Evolutionary conservation across 2,113 vertebrate species (phyloP), one percentile per base, ranked within the genome.

Genomic region (Nannobrachium achirus): DNA sequence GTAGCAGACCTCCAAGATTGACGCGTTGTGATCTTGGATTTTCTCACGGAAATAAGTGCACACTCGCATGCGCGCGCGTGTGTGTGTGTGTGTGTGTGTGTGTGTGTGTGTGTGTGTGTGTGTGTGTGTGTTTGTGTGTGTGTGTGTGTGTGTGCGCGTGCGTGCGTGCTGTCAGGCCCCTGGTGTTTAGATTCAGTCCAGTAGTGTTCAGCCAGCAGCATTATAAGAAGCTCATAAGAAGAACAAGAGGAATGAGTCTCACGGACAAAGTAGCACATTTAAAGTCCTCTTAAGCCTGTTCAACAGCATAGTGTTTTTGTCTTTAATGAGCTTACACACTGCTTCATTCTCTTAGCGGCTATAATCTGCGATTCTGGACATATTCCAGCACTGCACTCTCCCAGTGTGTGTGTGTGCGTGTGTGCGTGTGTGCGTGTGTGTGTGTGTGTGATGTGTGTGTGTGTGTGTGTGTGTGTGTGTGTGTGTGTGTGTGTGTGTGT

Each of bases 281-380:
- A 89, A 90, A 91, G 85, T 83, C 81, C 79, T 78, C 78, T 85
- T 80, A 89, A 86, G 85, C 83, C 83, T 85, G 80, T 80, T 89
- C 80, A 86, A 85, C 71, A 82, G 79, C 79, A 84, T 86, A 79
- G 83, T 71, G 73, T 85, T 89, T 91, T 81, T 88, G 86, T 85
- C 73, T 87, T 89, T 92, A 93, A 92, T 91, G 87, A 91, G 90
- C 86, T 91, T 85, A 89, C 25, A 33, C 84, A 84, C 81, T 53
- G 58, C 78, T 87, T 86, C 79, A 83, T 92, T 90, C 86, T 87
- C 81, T 81, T 75, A 69, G 72, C 72, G 80, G 84, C 79, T 84
- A 85, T 91, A 90, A 92, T 91, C 89, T 81, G 79, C 82, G 58
- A 73, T 82, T 90, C 87, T 93, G 85, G 87, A 89, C 80, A 68